These are phyloP conservation scores for Pluvialis apricaria DNA, from an alignment of 2,113 vertebrate species.

Conservation along the genomic window DNA sequence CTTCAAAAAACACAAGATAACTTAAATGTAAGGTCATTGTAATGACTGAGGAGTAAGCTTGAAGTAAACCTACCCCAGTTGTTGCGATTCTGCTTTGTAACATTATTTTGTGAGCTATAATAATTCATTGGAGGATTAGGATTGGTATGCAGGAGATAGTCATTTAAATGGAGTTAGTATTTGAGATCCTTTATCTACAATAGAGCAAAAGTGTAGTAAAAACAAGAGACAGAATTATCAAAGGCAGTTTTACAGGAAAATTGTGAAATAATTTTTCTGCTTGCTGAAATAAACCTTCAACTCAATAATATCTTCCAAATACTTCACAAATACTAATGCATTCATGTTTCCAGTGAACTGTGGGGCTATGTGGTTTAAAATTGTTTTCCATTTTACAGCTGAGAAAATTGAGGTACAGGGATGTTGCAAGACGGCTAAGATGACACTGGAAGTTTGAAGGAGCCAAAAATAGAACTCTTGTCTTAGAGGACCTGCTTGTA, in stretches of 20 bases:
- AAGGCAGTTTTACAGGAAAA: neutral
- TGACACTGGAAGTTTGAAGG: neutral
- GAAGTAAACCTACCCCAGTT: neutral
- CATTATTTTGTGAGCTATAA: neutral
- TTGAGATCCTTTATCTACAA: neutral
- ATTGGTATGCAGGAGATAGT: neutral
- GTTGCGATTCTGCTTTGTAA: neutral
- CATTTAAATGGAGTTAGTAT: neutral
- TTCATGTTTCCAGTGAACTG: neutral
- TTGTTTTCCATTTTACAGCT: neutral
- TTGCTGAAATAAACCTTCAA: neutral
- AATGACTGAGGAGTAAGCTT: neutral
- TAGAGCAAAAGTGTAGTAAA: neutral
- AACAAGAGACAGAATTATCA: neutral
- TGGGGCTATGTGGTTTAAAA: neutral
- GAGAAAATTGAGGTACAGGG: neutral
- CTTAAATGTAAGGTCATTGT: neutral
- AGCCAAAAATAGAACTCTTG: neutral
- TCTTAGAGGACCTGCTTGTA: neutral
- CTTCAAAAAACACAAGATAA: neutral
- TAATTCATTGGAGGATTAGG: neutral
- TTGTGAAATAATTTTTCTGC: neutral
- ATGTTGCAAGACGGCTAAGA: neutral
- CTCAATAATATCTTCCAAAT: neutral
- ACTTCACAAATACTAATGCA: neutral